Evolutionary conservation across 1,140 invertebrate species (phyloP).

Genomic region (Bactericera cockerelli): DNA sequence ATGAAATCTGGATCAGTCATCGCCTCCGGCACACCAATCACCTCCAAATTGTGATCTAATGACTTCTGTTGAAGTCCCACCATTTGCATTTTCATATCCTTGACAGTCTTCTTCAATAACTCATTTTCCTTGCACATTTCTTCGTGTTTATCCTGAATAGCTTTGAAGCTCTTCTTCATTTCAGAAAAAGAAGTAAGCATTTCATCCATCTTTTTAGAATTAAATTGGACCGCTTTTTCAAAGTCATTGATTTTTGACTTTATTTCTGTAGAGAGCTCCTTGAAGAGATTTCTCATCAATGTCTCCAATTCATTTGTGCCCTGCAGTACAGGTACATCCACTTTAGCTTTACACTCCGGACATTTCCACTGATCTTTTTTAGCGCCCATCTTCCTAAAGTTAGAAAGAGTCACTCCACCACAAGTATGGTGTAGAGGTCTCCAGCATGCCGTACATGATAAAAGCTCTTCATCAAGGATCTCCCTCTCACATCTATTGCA

Average conservation of each 20-base stretch:
- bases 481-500: too few relatives aligned
- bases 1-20: neutral
- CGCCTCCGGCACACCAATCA: neutral
- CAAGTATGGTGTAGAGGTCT: too few relatives aligned
- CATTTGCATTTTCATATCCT: neutral
- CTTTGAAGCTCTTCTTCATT: neutral
- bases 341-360: too few relatives aligned
- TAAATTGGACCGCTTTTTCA: neutral
- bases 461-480: too few relatives aligned
- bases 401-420: too few relatives aligned
- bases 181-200: neutral
- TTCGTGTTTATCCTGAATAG: neutral
- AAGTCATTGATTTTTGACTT: neutral
- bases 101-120: neutral
- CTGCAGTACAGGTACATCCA: too few relatives aligned
- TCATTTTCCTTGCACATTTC: neutral
- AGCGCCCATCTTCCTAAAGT: too few relatives aligned
- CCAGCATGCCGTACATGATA: too few relatives aligned
- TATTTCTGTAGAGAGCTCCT: neutral
- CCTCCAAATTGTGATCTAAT: neutral
- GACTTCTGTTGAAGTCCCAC: neutral
- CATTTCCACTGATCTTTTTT: too few relatives aligned
- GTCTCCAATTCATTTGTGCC: too few relatives aligned
- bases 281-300: neutral
- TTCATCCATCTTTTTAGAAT: neutral